Base-by-base conservation (phyloP, 2,113 vertebrate species). In the Aix galericulata region DNA sequence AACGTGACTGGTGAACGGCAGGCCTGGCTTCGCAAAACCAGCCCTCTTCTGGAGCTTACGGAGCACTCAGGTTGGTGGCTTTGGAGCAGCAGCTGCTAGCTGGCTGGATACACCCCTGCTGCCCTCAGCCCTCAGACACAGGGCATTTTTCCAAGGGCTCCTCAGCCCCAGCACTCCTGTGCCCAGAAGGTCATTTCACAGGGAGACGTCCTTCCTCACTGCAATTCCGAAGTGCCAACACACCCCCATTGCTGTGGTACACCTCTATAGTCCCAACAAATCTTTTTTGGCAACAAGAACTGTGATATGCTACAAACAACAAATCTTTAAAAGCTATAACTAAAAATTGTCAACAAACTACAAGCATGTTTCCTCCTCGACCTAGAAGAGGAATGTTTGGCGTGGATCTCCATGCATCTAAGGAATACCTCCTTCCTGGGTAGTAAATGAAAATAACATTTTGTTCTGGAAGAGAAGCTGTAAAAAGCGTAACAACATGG, bases 401-500 rank as follows among this genome's bases (percentile, higher is more conserved):
- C 44, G 62, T 64, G 55, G 58, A 72, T 58, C 67, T 81, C 87
- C 53, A 8, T 15, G 46, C 56, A 53, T 12, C 55, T 29, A 36
- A 73, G 53, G 62, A 87, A 50, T 17, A 29, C 5, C 18, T 20
- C 21, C 25, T 59, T 55, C 46, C 75, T 17, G 50, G 52, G 79
- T 68, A 78, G 38, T 10, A 88, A 93, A 59, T n/a, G 23, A 32
- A 91, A 38, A 4, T 6, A 22, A 46, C 5, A 0, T 22, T 40
- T 42, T 34, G n/a, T 42, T 91, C 46, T 42, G 72, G 73, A 63
- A 27, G 42, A 59, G 38, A 32, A 83, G 60, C 48, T 58, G 31
- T 55, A n/a, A 53, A 38, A 79, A 46, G 22, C 0, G 3, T 38
- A 44, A 4, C 0, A 1, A 5, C 11, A 17, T 3, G 14, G 42